phyloP scores from a whole-genome alignment of 2,797 vertebrate genomes.

The Karalla daura region DNA sequence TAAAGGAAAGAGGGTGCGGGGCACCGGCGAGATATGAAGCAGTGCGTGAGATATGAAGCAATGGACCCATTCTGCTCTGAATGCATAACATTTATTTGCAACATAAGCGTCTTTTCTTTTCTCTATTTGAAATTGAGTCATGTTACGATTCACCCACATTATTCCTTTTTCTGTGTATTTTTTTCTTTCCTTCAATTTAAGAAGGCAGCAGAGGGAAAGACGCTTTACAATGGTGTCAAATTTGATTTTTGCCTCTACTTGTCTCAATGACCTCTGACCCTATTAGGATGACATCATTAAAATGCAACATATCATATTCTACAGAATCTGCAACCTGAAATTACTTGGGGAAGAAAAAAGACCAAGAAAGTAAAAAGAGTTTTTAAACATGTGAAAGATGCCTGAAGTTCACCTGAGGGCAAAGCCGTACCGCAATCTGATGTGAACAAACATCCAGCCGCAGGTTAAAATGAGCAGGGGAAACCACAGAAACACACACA shows the following conservation, averaged over 20 bases:
- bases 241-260: background rate
- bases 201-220: background rate
- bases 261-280: background rate
- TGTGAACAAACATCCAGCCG: background rate
- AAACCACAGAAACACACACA: constrained; percentile 16
- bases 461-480: constrained; percentile 4
- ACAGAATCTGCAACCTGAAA: background rate
- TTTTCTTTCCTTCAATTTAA: background rate
- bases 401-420: constrained; percentile 28
- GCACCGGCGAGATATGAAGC: background rate
- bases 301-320: background rate
- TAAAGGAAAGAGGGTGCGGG: constrained; percentile 42
- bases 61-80: background rate
- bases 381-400: too few species aligned
- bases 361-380: too few species aligned
- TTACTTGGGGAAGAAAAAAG: too few species aligned
- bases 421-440: constrained; percentile 9
- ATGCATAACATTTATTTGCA: background rate
- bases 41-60: constrained; percentile 29
- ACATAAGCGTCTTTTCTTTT: background rate
- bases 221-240: too few species aligned
- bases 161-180: background rate
- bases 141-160: too few species aligned
- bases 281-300: constrained; percentile 5
- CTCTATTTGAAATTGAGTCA: too few species aligned